Percentiles rank a stretch among this genome's conserved stretches.
phyloP scores from a whole-genome alignment of 1,140 invertebrate genomes.

The Agrypnia vestita region DNA sequence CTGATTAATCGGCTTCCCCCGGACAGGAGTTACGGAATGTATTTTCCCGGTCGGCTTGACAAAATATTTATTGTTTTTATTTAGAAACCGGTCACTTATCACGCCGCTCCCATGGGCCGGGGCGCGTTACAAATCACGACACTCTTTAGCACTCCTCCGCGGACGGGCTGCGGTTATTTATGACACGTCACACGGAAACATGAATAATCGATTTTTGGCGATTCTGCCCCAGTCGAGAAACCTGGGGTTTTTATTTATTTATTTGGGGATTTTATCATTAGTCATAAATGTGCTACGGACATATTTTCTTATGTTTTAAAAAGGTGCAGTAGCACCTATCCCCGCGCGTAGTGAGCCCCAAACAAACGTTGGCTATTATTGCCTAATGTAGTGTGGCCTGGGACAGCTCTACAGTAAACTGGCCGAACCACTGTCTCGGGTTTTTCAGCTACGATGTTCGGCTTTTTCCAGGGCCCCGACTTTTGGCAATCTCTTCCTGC shows the following conservation, averaged over 20 bases:
- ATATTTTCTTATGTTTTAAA: no score
- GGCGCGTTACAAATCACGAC: conserved; percentile 18
- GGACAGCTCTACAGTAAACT: no score
- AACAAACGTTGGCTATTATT: no score
- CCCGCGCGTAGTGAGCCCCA: no score
- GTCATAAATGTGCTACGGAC: neutral
- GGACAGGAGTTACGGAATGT: neutral
- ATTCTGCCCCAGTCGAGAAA: neutral
- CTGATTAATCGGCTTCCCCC: conserved; percentile 45
- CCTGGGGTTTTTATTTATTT: neutral
- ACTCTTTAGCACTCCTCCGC: neutral
- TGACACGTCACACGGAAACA: conserved; percentile 8
- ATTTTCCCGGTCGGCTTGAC: conserved; percentile 29
- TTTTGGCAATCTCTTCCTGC: no score
- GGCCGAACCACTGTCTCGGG: no score
- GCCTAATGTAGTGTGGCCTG: no score
- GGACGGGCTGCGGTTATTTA: conserved; percentile 2
- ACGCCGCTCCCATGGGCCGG: neutral
- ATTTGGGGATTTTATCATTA: conserved; percentile 8
- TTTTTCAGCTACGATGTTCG: no score
- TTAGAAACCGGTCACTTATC: conserved; percentile 39
- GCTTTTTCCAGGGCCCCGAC: no score
- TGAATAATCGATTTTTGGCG: conserved; percentile 26
- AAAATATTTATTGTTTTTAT: conserved; percentile 55
- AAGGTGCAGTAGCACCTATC: no score